Evolutionary conservation across 2,113 vertebrate species (phyloP), one percentile per base, ranked within the genome.

Genomic region (Oreochromis niloticus): DNA sequence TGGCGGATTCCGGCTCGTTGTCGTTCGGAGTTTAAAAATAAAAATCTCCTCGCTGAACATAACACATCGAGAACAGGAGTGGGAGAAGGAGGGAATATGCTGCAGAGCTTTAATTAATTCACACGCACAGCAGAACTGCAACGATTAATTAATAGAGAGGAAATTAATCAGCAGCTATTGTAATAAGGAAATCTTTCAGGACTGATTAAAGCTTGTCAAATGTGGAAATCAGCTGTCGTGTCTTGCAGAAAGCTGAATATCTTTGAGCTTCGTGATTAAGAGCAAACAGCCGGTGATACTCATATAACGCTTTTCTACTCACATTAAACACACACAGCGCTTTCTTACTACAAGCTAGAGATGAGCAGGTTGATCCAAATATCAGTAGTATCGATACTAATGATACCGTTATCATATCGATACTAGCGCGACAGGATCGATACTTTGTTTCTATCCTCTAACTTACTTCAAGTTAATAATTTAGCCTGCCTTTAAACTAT

Each of bases 1-100:
- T 81, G 30, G 43, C 41, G 61, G 80, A 83, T 59, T 85, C 43
- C 24, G 48, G 12, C 22, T 30, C 36, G 66, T 52, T 82, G 73
- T 80, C 2, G 41, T 27, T 86, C 13, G 6, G 12, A 36, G 52
- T 68, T 75, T 19, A 55, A 80, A 92, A 87, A 80, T 66, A 81
- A 75, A 66, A 66, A 17, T 30, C 2, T 80, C 19, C 50, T 68
- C 4, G 1, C 19, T 66, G 16, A 52, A 41, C 48, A 34, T 36
- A 73, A 57, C 54, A 55, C 8, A 34, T 50, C 6, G 17, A 80
- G 82, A 48, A 83, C 73, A 87, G 71, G n/a, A 54, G 85, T 83
- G 75, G 55, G 82, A 61, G 46, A 75, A 75, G 22, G 2, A 54
- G 24, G 17, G 43, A 50, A 30, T 54, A 30, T 41, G 73, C 41